These are phyloP conservation scores for Sphenodon punctatus DNA, from an alignment of 2,797 vertebrate genomes.

Conservation along the genomic window DNA sequence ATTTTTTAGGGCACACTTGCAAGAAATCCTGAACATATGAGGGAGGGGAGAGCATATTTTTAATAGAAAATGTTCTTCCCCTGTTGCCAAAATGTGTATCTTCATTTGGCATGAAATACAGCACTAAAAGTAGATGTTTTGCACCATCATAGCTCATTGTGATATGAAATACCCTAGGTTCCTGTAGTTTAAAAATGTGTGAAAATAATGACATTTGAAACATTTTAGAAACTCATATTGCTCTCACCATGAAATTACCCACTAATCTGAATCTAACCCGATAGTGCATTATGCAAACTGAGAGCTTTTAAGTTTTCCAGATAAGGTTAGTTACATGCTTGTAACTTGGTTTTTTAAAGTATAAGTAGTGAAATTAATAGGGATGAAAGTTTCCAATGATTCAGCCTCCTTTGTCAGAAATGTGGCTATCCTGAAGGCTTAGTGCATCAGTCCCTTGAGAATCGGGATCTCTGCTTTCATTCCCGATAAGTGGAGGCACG, in stretches of 20 bases:
- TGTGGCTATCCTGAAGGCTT: background rate
- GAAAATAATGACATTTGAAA: background rate
- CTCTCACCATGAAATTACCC: background rate
- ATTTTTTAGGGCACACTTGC: too few relatives aligned
- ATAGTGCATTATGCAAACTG: background rate
- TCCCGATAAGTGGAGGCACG: constrained; percentile 64
- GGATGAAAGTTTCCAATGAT: background rate
- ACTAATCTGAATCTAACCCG: too few relatives aligned
- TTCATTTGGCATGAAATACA: background rate
- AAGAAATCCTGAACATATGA: too few relatives aligned
- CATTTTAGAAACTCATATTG: background rate
- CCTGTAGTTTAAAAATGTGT: background rate
- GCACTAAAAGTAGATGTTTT: background rate
- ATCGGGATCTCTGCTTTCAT: constrained; percentile 53
- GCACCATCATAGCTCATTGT: background rate
- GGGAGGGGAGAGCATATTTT: too few relatives aligned
- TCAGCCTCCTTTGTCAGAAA: background rate
- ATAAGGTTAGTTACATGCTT: too few relatives aligned
- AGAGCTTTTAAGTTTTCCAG: background rate
- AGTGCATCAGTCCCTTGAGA: background rate
- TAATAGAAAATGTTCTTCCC: too few relatives aligned
- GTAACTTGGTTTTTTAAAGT: too few relatives aligned
- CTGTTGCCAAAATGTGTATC: too few relatives aligned
- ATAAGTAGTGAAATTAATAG: background rate
- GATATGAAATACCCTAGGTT: background rate